phyloP scores from a whole-genome alignment of 2,113 vertebrate species.

The Mormyrus lacerda region DNA sequence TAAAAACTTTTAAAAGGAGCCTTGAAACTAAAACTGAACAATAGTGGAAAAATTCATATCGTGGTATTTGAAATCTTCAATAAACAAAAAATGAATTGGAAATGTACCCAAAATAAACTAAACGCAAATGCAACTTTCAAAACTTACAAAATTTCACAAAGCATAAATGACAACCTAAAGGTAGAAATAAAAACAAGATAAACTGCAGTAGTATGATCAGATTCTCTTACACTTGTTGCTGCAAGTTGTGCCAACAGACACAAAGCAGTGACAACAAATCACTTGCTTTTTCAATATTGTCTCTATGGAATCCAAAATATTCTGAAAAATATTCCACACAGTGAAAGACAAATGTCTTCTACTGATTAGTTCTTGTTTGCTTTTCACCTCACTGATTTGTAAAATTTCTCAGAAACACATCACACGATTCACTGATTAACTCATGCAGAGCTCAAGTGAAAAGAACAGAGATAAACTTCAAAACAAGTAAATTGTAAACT shows the following conservation, averaged over 20 bases:
- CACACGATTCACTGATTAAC: not conserved
- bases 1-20: not conserved
- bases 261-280: not conserved
- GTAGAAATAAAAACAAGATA: not conserved
- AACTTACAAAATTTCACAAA: not conserved
- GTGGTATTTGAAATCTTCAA: not conserved
- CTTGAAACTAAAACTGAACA: not conserved
- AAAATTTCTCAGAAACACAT: not conserved
- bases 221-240: not conserved
- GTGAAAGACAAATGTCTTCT: not conserved
- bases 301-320: not conserved
- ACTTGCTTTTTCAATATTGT: not conserved
- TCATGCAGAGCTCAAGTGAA: not conserved
- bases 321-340: not conserved
- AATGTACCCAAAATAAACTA: not conserved
- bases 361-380: not conserved
- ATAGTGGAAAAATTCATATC: not conserved
- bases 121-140: too few relatives aligned
- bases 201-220: not conserved
- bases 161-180: not conserved
- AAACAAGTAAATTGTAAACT: not conserved
- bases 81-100: not conserved
- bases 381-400: not conserved
- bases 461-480: not conserved
- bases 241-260: not conserved